phyloP scores from a whole-genome alignment of 2,888 invertebrate species.

The Chymomyza fuscimana region DNA sequence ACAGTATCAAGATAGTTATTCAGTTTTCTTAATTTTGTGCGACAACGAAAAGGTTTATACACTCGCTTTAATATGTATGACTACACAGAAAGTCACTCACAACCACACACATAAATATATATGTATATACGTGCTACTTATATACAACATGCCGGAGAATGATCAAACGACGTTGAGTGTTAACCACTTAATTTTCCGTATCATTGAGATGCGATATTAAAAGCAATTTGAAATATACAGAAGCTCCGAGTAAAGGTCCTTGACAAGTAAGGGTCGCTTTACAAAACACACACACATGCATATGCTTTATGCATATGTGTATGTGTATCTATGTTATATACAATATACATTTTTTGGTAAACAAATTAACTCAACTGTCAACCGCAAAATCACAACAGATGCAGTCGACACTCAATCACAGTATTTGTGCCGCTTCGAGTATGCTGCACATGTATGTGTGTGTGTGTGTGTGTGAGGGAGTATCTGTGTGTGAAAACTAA shows the following conservation, averaged over 20 bases:
- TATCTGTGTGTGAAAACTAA: conserved; percentile 36
- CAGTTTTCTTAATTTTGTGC: neutral
- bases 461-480: conserved; percentile 8
- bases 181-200: conserved; percentile 68
- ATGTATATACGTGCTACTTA: neutral
- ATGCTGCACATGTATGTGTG: conserved; percentile 16
- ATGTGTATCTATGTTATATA: neutral
- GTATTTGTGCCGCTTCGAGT: conserved; percentile 55
- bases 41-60: neutral
- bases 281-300: neutral
- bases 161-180: conserved; percentile 33
- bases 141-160: neutral
- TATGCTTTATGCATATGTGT: conserved; percentile 3
- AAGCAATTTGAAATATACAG: conserved; percentile 34
- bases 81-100: neutral
- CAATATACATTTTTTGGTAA: conserved; percentile 36
- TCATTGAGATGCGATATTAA: conserved; percentile 63
- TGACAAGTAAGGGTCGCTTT: conserved; percentile 1
- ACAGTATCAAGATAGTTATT: neutral
- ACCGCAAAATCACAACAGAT: conserved; percentile 71
- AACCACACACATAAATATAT: neutral
- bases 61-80: no score
- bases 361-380: conserved; percentile 67
- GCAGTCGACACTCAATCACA: conserved; percentile 65
- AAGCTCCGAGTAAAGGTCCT: neutral